phyloP scores from a whole-genome alignment of 2,888 invertebrate genomes.

The Lissocephala sabroskyi region DNA sequence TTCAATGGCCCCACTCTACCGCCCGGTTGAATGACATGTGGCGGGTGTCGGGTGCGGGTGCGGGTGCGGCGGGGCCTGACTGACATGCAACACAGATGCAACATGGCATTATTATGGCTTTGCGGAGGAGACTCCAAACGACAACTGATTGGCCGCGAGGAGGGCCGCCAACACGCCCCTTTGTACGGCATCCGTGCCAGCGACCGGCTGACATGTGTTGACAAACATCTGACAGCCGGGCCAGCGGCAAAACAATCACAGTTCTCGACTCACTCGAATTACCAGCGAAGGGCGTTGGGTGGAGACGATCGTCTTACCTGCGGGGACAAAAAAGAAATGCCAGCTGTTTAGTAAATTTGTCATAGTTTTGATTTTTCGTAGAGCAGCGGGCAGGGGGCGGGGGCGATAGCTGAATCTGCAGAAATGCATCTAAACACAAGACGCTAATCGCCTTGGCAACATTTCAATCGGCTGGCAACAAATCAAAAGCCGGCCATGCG shows the following conservation, averaged over 20 bases:
- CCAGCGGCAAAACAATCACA: conserved; percentile 23
- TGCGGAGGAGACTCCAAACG: conserved; percentile 23
- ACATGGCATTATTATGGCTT: conserved; percentile 54
- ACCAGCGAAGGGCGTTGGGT: no score
- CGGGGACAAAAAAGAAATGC: conserved; percentile 3
- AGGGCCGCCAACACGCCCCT: neutral
- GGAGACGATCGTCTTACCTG: conserved; percentile 44
- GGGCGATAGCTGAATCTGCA: neutral
- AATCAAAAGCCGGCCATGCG: conserved; percentile 53
- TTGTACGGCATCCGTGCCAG: conserved; percentile 4
- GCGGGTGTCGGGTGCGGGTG: no score
- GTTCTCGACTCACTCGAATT: no score
- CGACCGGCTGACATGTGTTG: conserved; percentile 40
- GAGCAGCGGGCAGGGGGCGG: neutral
- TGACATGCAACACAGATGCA: conserved; percentile 46
- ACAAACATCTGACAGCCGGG: conserved; percentile 56
- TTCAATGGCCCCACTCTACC: no score
- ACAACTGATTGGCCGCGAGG: conserved; percentile 28
- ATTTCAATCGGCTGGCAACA: conserved; percentile 37
- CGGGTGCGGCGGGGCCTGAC: conserved; percentile 4
- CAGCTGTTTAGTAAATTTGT: neutral
- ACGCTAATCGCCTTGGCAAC: conserved; percentile 35
- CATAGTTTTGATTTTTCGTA: neutral
- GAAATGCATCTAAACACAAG: conserved; percentile 1
- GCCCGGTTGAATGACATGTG: no score